phyloP scores from a whole-genome alignment of 30 jellyfish, hydroid and myxozoan species.

The Turritopsis dohrnii region DNA sequence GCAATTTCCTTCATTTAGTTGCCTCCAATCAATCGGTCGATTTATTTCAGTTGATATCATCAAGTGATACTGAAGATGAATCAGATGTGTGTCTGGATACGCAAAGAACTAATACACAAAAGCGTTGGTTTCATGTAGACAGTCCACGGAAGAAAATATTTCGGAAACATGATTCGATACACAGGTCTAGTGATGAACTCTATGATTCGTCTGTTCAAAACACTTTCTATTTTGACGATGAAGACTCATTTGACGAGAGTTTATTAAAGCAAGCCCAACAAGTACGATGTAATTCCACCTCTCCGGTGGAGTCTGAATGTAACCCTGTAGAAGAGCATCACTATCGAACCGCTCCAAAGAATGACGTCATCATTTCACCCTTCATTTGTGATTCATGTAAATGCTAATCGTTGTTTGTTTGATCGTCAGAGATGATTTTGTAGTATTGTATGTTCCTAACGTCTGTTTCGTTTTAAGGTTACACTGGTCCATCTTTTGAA shows the following conservation, averaged over 20 bases:
- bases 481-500: neutral
- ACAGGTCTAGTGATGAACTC: neutral
- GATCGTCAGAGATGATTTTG: neutral
- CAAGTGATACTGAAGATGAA: neutral
- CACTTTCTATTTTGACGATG: neutral
- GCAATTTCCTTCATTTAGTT: no score
- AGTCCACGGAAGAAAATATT: neutral
- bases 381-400: neutral
- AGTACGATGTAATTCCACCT: no score
- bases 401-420: neutral
- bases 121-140: neutral
- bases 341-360: no score
- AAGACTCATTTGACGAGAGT: neutral
- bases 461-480: neutral
- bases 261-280: neutral
- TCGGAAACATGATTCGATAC: neutral
- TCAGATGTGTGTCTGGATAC: neutral
- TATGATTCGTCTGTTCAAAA: neutral
- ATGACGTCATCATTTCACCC: neutral
- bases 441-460: neutral
- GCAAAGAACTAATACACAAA: neutral
- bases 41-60: neutral
- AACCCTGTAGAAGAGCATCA: neutral
- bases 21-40: neutral
- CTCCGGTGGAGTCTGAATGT: neutral